These are phyloP conservation scores for Agrilus planipennis DNA, from an alignment of 1,140 invertebrate species.

Conservation along the genomic window DNA sequence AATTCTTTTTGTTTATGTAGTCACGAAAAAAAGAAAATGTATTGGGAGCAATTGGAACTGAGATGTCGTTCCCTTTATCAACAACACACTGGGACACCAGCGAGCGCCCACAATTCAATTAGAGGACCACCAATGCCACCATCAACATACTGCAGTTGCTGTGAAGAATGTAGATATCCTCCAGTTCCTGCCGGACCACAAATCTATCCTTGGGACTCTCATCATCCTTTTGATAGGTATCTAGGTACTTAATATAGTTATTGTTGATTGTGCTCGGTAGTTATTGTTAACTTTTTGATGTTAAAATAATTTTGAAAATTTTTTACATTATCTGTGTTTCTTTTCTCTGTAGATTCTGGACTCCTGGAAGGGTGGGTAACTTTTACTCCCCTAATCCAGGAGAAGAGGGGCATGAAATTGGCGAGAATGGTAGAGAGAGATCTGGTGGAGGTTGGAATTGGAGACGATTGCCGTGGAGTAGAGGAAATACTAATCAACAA, in stretches of 20 bases:
- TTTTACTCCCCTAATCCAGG: constrained; percentile 72
- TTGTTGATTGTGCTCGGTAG: no score
- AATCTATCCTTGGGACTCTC: constrained; percentile 37
- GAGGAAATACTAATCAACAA: constrained; percentile 24
- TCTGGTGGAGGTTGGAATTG: constrained; percentile 46
- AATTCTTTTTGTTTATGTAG: constrained; percentile 31
- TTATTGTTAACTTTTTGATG: neutral
- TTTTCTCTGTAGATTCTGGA: constrained; percentile 32
- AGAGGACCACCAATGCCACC: constrained; percentile 28
- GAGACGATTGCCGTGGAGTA: constrained; percentile 41
- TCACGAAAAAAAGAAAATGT: constrained; percentile 87
- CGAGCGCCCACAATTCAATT: constrained; percentile 36
- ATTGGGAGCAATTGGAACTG: constrained; percentile 81
- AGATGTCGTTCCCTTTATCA: constrained; percentile 64
- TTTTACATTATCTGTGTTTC: constrained; percentile 6
- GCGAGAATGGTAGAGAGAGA: constrained; percentile 37
- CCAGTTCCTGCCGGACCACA: constrained; percentile 39
- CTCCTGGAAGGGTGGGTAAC: constrained; percentile 50
- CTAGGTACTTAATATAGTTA: constrained; percentile 3
- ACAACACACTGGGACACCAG: constrained; percentile 36
- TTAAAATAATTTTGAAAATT: constrained; percentile 5
- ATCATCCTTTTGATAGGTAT: constrained; percentile 32
- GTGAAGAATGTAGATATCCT: constrained; percentile 54
- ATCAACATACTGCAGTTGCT: constrained; percentile 51
- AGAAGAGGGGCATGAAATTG: constrained; percentile 35